phyloP scores from a whole-genome alignment of 2,888 invertebrate genomes.

The Leptopterna dolabrata region DNA sequence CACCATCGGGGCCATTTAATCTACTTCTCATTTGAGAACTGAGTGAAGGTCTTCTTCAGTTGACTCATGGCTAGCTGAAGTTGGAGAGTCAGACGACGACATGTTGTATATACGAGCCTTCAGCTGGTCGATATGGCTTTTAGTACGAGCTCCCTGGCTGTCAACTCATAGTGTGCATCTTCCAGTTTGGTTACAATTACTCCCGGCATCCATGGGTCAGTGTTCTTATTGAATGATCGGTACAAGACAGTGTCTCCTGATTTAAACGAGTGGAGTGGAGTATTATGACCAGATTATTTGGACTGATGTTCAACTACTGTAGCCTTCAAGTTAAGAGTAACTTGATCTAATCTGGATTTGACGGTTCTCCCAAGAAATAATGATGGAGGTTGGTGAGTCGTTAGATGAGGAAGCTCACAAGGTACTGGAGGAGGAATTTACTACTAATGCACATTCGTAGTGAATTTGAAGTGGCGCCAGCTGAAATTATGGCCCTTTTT shows the following conservation, averaged over 20 bases:
- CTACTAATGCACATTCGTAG: background rate
- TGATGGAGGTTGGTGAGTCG: slow-evolving; percentile 44
- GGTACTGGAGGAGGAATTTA: slow-evolving; percentile 9
- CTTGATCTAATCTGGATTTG: slow-evolving; percentile 29
- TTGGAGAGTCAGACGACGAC: background rate
- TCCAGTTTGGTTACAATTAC: slow-evolving; percentile 10
- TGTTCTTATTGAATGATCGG: background rate
- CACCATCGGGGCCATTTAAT: too few relatives aligned
- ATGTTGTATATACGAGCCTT: too few relatives aligned
- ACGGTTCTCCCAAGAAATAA: slow-evolving; percentile 42
- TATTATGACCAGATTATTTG: background rate
- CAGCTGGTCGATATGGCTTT: slow-evolving; percentile 1
- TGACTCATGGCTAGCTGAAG: background rate
- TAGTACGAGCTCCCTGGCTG: background rate
- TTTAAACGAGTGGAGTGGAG: background rate
- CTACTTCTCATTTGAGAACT: too few relatives aligned
- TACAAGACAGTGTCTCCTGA: background rate
- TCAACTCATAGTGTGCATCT: slow-evolving; percentile 19
- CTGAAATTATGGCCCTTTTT: slow-evolving; percentile 20
- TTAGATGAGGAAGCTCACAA: slow-evolving; percentile 4
- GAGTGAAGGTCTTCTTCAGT: too few relatives aligned
- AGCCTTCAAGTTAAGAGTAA: background rate
- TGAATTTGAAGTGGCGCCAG: too few relatives aligned
- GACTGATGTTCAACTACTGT: background rate
- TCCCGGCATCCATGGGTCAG: background rate